A percentile compares a stretch with the other conserved stretches of the same genome.
Evolutionary conservation across 2,797 vertebrate genomes (phyloP).

Genomic region (Limnodromus scolopaceus): DNA sequence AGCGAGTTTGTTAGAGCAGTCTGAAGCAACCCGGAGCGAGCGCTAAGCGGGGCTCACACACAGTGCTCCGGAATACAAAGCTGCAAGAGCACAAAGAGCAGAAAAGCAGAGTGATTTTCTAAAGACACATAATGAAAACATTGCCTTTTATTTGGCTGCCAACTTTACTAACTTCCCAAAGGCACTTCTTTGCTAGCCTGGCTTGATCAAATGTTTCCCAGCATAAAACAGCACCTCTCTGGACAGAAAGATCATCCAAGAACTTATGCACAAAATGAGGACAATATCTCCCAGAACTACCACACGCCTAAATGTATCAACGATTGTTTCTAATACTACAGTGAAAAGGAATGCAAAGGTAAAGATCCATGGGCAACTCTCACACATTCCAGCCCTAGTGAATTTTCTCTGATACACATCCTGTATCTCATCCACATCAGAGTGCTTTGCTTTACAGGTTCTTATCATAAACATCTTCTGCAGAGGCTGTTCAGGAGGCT

Average conservation of each 20-base stretch:
- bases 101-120: background rate
- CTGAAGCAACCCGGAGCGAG: rapidly evolving
- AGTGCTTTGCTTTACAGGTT: background rate
- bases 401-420: background rate
- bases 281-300: background rate
- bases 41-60: background rate
- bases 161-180: background rate
- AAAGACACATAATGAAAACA: background rate
- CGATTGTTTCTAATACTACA: background rate
- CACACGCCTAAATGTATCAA: background rate
- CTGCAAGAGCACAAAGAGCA: background rate
- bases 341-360: background rate
- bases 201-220: background rate
- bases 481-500: background rate
- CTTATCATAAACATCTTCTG: background rate
- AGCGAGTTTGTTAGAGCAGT: background rate
- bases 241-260: background rate
- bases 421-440: background rate
- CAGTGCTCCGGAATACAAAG: background rate
- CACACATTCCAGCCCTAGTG: background rate
- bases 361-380: background rate
- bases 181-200: background rate
- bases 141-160: background rate
- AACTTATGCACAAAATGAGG: background rate
- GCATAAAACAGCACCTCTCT: background rate